Percentiles rank a stretch among this genome's conserved stretches.
Conservation (phyloP, 2,888 invertebrate species). For the Agrenia bidenticulata region DNA sequence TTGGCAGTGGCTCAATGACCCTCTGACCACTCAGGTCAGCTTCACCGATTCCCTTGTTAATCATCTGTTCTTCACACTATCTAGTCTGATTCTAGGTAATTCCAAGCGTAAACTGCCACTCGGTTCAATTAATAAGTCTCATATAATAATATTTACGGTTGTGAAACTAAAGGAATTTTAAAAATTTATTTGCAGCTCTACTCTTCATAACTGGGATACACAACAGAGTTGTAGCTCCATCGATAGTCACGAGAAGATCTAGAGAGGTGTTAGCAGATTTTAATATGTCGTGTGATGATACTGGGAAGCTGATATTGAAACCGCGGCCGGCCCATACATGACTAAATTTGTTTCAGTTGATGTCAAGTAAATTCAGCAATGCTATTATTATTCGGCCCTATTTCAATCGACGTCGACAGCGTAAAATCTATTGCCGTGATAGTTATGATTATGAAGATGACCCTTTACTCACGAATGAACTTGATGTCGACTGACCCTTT, state of each 20-base stretch:
- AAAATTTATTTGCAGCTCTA: slow-evolving; percentile 65
- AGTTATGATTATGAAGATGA: slow-evolving; percentile 9
- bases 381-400: slow-evolving; percentile 1
- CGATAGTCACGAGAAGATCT: slow-evolving; percentile 89
- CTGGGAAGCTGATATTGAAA: slow-evolving; percentile 90
- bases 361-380: slow-evolving; percentile 3
- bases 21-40: slow-evolving; percentile 85
- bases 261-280: slow-evolving; percentile 88
- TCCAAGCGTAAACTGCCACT: too few relatives aligned
- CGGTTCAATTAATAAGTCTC: not conserved
- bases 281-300: slow-evolving; percentile 98
- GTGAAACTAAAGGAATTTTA: not conserved
- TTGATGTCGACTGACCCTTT: too few relatives aligned
- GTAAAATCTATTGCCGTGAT: slow-evolving; percentile 12
- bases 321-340: slow-evolving; percentile 68
- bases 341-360: slow-evolving; percentile 23
- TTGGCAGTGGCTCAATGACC: slow-evolving; percentile 94
- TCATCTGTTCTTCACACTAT: slow-evolving; percentile 91
- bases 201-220: slow-evolving; percentile 91
- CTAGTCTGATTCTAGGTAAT: slow-evolving; percentile 75
- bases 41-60: slow-evolving; percentile 88
- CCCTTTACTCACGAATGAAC: too few relatives aligned
- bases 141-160: not conserved
- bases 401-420: not conserved
- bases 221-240: slow-evolving; percentile 92